Evolutionary conservation across 2,888 invertebrate genomes (phyloP), one percentile per base, ranked within the genome.

Genomic region (Minunthozetes semirufus): DNA sequence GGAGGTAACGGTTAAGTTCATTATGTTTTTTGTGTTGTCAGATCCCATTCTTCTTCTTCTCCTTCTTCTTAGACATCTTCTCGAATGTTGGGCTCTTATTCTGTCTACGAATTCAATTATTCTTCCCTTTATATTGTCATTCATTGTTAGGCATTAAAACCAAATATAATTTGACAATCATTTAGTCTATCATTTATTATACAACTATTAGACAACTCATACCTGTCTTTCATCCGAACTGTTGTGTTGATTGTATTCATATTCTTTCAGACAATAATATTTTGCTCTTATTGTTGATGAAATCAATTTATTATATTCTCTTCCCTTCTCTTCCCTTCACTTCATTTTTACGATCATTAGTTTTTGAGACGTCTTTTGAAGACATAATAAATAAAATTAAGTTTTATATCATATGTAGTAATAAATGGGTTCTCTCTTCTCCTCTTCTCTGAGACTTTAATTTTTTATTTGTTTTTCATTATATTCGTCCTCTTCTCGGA

Each of bases 261-360:
- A 59, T 22, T 59, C 59, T 59, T 27, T 59, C 29, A 17, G 1
- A 59, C 29, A 59, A 13, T 59, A 59, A 29, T 59, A 29, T 59
- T 17, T n/a, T 50, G 5, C 42, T 42, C 11, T 59, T 29, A 15
- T 59, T 27, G 29, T 59, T 29, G 59, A 29, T 59, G 59, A 59
- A 59, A 59, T 59, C 59, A 59, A 59, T 59, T 59, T 59, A 59
- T 59, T 59, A 59, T 59, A 29, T 59, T 27, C 59, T 59, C 29
- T 59, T 59, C 59, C 27, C 59, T 59, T 59, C 59, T n/a, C n/a
- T n/a, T n/a, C n/a, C n/a, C n/a, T n/a, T 59, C 59, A 59, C 59
- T 59, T 59, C 59, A 59, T 59, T 59, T 17, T 15, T 59, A 2
- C 22, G 59, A 59, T 59, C 59, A 59, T 59, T 59, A 59, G 59